Evolutionary conservation across 2,113 vertebrate species (phyloP).

Genomic region (Chrysochloris asiatica): DNA sequence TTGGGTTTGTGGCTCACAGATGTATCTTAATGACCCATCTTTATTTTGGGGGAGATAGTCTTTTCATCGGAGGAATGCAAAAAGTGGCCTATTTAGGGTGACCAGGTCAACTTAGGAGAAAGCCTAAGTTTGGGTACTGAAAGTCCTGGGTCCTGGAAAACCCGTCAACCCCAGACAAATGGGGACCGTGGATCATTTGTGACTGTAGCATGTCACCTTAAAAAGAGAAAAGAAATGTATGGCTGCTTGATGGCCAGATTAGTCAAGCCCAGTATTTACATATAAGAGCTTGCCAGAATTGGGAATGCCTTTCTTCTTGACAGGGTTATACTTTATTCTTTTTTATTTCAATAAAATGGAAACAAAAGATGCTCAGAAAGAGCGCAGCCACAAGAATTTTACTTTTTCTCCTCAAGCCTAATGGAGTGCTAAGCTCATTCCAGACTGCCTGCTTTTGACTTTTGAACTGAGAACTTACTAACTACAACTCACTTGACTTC

Average conservation of each 20-base stretch:
- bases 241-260: not conserved
- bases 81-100: not conserved
- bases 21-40: not conserved
- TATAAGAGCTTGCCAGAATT: not conserved
- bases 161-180: not conserved
- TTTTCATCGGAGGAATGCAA: not conserved
- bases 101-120: not conserved
- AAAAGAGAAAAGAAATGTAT: too few species aligned
- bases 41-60: not conserved
- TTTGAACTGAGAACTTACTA: not conserved
- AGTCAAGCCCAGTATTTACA: not conserved
- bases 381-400: not conserved
- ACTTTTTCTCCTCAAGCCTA: not conserved
- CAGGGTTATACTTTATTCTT: not conserved
- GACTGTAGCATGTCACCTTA: not conserved
- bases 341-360: not conserved
- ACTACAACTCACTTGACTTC: not conserved
- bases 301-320: not conserved
- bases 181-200: accelerated
- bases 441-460: not conserved
- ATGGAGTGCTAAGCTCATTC: not conserved
- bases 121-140: not conserved
- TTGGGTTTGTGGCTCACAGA: not conserved
- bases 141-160: not conserved
- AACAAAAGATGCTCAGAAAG: not conserved